These are phyloP conservation scores for Himantopus leucocephalus DNA, from an alignment of 2,113 vertebrate species.

Conservation along the genomic window DNA sequence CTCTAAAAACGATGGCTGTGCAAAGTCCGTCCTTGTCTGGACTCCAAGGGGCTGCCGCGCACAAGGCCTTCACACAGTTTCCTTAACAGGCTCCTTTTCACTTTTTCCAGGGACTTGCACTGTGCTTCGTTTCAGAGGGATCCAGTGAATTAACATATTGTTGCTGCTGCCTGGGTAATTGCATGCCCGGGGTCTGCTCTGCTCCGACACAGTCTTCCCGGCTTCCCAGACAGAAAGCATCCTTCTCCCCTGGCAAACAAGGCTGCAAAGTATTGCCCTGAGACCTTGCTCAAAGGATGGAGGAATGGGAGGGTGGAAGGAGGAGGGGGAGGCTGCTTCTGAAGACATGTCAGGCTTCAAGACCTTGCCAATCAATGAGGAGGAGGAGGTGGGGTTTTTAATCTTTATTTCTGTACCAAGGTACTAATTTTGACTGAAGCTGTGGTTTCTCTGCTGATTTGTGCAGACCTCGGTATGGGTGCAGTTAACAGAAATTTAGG, in stretches of 20 bases:
- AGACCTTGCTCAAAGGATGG: not conserved
- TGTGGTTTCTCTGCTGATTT: conserved; percentile 17
- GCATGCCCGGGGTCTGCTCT: conserved; percentile 1
- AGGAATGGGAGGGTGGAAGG: not conserved
- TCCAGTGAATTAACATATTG: conserved; percentile 68
- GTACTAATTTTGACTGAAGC: not conserved
- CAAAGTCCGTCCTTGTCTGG: conserved; percentile 41
- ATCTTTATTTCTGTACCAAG: not conserved
- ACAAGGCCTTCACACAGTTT: conserved; percentile 57
- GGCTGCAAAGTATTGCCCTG: conserved; percentile 38
- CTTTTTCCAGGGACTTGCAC: conserved; percentile 52
- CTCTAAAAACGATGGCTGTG: conserved; percentile 27
- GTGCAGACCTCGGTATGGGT: not conserved
- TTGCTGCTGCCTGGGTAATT: conserved; percentile 56
- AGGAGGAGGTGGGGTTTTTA: not conserved
- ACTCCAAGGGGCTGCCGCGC: conserved; percentile 14
- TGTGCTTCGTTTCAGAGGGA: conserved; percentile 55
- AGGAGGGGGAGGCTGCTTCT: not conserved
- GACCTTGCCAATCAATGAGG: not conserved
- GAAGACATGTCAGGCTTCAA: not conserved
- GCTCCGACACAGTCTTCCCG: not conserved
- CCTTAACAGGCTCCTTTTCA: conserved; percentile 61
- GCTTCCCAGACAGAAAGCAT: conserved; percentile 58
- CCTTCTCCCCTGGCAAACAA: conserved; percentile 50
- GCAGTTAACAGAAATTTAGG: conserved; percentile 5